Evolutionary conservation across 1,140 invertebrate genomes (phyloP), one percentile per base, ranked within the genome.

Genomic region (Coenobita brevimanus): DNA sequence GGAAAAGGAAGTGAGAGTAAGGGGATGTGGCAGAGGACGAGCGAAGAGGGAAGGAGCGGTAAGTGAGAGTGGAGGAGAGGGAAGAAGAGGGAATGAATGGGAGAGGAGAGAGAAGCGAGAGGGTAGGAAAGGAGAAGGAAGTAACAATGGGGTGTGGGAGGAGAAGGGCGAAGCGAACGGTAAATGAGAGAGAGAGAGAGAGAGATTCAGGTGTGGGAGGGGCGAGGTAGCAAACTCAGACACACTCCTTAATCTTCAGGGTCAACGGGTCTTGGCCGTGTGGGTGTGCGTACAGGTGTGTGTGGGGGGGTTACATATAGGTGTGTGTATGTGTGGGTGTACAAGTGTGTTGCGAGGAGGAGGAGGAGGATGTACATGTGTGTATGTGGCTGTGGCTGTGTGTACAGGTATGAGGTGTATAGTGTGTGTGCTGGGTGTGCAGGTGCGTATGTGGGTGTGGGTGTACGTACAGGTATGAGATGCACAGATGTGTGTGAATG

Each of bases 251-350:
- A 24, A 27, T 13, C 13, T 13, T 27, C n/a, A 69, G 64, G 33
- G 64, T 50, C 46, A 50, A 27, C 38, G 27, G 24, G 17, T 43
- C 21, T n/a, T 24, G 24, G 21, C 15, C 41, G 73, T 76, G 27
- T 76, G 73, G n/a, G 38, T 76, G 73, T 76, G 73, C 24, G 73
- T 76, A 36, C 24, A 36, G 27, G 27, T 76, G 73, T 76, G 73
- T 76, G 73, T 76, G 73, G 6, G 46, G 6, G 46, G 6, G 46
- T 50, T 8, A 6, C 17, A 8, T 17, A 8, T 17, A 50, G 46
- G 46, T 50, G 46, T 8, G 17, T 50, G 46, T 50, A 50, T 50
- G 46, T 50, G 17, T 50, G 6, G 17, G 64, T n/a, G n/a, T 10
- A 33, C n/a, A n/a, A 8, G n/a, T 6, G 64, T 69, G n/a, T 69